Evolutionary conservation across 2,113 vertebrate species (phyloP).

Genomic region (Recurvirostra avosetta): DNA sequence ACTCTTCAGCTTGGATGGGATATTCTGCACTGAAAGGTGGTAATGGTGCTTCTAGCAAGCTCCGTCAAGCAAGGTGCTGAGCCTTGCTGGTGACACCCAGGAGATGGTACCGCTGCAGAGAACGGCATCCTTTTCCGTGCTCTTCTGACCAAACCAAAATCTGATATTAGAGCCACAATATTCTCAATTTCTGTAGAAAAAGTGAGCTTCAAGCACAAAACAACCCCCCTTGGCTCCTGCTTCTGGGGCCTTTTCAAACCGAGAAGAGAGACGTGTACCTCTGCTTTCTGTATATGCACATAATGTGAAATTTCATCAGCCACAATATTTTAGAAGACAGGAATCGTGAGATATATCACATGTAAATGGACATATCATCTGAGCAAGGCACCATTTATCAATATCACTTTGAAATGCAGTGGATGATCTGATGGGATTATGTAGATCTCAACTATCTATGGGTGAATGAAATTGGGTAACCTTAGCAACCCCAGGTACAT

Average conservation of each 20-base stretch:
- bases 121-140: not conserved
- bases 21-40: not conserved
- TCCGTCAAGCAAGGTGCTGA: not conserved
- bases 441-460: constrained; percentile 92
- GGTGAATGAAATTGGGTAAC: constrained; percentile 96
- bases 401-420: constrained; percentile 83
- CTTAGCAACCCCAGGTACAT: constrained; percentile 95
- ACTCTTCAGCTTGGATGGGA: not conserved
- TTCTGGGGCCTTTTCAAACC: constrained; percentile 30
- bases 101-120: not conserved
- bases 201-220: not conserved
- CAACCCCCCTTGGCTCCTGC: not conserved
- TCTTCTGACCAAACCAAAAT: not conserved
- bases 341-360: constrained; percentile 92
- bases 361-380: constrained; percentile 96
- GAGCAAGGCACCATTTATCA: constrained; percentile 93
- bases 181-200: not conserved
- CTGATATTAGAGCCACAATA: not conserved
- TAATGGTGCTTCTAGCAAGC: not conserved
- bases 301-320: constrained; percentile 76
- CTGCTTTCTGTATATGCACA: constrained; percentile 63
- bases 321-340: constrained; percentile 75
- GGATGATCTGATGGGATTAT: constrained; percentile 96
- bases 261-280: constrained; percentile 17
- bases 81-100: not conserved